A percentile compares a stretch with the other conserved stretches of the same genome.
phyloP scores from a whole-genome alignment of 2,797 vertebrate genomes.

The Ceryle rudis region DNA sequence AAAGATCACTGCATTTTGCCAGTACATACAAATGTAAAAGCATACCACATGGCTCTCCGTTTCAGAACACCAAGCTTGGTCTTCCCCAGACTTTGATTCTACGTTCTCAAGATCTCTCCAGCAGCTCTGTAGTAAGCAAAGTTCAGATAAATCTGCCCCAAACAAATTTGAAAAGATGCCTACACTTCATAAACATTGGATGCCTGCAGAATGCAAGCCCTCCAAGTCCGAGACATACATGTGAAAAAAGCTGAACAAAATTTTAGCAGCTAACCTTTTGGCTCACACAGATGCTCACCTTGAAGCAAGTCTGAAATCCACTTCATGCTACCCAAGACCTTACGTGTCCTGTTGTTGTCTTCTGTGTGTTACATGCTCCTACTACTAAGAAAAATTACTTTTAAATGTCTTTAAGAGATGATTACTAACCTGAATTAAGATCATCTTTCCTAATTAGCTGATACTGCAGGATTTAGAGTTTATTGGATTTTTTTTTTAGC shows the following conservation, averaged over 20 bases:
- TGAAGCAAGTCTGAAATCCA: neutral
- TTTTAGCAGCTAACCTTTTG: neutral
- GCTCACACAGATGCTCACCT: neutral
- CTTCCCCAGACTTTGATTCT: neutral
- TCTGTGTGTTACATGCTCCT: neutral
- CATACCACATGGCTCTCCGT: neutral
- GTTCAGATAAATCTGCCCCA: neutral
- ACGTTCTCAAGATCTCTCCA: neutral
- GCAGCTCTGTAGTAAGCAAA: neutral
- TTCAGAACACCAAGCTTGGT: neutral
- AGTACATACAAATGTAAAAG: neutral
- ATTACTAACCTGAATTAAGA: conserved; percentile 18
- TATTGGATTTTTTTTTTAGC: neutral
- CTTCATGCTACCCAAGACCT: neutral
- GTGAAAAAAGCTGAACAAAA: neutral
- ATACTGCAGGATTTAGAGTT: neutral
- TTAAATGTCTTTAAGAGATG: conserved; percentile 33
- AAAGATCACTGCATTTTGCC: neutral
- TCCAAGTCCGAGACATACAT: too few relatives aligned
- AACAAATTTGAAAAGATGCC: neutral
- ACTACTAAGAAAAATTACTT: neutral
- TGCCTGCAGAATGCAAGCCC: neutral
- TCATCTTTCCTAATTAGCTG: neutral
- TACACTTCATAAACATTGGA: neutral
- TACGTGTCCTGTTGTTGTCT: neutral